phyloP scores from a whole-genome alignment of 2,888 invertebrate species.

The Tenodera sinensis region DNA sequence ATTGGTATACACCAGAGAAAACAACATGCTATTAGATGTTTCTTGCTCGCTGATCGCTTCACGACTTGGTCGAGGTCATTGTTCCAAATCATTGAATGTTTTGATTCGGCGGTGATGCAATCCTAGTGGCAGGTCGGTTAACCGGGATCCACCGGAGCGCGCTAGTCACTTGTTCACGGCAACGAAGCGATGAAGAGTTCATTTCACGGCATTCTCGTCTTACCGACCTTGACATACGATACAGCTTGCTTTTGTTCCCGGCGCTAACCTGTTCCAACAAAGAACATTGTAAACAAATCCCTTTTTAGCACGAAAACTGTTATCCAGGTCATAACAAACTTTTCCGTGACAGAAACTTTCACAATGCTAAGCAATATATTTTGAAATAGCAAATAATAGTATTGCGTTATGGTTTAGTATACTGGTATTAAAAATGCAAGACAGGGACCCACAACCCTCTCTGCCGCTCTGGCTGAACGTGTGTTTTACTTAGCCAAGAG shows the following conservation, averaged over 20 bases:
- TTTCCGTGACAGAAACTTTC: not conserved
- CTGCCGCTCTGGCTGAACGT: too few species aligned
- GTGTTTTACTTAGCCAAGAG: too few species aligned
- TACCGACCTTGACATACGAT: not conserved
- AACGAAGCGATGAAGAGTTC: not conserved
- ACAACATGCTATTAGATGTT: too few species aligned
- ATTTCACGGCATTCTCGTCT: not conserved
- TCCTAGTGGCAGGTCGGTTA: not conserved
- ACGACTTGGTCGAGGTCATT: too few species aligned
- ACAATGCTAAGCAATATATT: too few species aligned
- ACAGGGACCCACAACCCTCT: too few species aligned
- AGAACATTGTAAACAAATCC: not conserved
- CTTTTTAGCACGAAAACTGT: not conserved
- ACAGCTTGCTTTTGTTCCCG: not conserved
- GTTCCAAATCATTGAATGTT: not conserved
- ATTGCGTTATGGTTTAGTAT: too few species aligned
- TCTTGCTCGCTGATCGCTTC: too few species aligned
- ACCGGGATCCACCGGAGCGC: not conserved
- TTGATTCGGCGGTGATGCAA: not conserved
- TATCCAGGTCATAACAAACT: not conserved
- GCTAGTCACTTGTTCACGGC: not conserved
- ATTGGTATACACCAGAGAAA: too few species aligned
- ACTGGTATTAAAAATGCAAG: too few species aligned
- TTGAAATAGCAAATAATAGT: too few species aligned
- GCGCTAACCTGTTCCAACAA: not conserved